phyloP scores from a whole-genome alignment of 2,797 vertebrate genomes.

The Neomorphus geoffroyi region DNA sequence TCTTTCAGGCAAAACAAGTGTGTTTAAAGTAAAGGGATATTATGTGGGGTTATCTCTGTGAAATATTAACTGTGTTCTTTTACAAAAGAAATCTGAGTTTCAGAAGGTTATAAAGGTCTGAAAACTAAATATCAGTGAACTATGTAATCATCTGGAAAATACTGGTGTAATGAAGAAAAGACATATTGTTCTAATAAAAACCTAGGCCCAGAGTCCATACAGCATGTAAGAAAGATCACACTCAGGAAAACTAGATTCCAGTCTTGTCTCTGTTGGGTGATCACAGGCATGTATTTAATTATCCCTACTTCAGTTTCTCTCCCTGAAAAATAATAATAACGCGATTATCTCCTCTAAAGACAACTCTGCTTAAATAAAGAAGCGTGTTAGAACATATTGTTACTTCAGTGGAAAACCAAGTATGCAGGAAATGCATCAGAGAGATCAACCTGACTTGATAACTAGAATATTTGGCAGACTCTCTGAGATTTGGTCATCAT shows the following conservation, averaged over 20 bases:
- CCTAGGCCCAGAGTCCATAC: not conserved
- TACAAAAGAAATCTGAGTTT: not conserved
- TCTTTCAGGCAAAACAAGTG: not conserved
- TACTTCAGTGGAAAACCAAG: not conserved
- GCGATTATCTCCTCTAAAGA: not conserved
- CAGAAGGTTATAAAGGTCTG: not conserved
- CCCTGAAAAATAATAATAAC: not conserved
- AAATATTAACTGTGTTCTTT: not conserved
- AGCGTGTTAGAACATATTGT: not conserved
- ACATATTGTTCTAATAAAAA: conserved; percentile 51
- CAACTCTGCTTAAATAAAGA: not conserved
- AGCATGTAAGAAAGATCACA: not conserved
- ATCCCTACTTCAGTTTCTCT: not conserved
- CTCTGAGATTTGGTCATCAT: not conserved
- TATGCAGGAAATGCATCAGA: not conserved
- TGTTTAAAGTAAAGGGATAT: not conserved
- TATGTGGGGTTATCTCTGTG: not conserved
- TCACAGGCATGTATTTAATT: not conserved
- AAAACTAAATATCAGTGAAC: not conserved
- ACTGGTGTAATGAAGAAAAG: conserved; percentile 14
- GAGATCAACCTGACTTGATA: not conserved
- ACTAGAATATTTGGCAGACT: not conserved
- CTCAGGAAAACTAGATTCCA: not conserved
- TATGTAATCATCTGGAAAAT: conserved; percentile 16
- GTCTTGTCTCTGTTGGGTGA: not conserved